phyloP scores from a whole-genome alignment of 92 coral and sea anemone species.

The Umimayanthus kanabou region DNA sequence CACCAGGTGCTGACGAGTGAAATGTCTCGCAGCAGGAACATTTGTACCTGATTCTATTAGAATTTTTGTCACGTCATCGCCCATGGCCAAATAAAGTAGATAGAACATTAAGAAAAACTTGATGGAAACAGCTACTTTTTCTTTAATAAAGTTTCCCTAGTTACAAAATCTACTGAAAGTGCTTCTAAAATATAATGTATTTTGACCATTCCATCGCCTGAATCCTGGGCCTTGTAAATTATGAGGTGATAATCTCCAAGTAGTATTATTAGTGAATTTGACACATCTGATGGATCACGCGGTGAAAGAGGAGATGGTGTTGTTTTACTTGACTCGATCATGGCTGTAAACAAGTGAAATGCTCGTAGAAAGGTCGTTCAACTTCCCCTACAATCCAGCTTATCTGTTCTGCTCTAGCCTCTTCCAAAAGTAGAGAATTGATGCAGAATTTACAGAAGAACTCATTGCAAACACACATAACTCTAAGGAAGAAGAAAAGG shows the following conservation, averaged over 20 bases:
- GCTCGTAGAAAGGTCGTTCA: not conserved
- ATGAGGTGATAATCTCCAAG: not conserved
- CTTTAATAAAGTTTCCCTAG: not conserved
- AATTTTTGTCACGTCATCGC: not conserved
- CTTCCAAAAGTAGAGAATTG: not conserved
- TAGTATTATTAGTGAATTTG: not conserved
- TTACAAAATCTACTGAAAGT: not conserved
- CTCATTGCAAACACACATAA: not conserved
- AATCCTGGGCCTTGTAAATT: not conserved
- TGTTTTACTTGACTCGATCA: not conserved
- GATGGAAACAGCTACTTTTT: no score
- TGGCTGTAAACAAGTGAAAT: conserved; percentile 10
- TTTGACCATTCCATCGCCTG: not conserved
- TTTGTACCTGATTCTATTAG: not conserved
- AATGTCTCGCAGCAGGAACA: not conserved
- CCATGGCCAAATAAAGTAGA: not conserved
- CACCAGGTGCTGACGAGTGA: no score
- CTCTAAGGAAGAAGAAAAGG: not conserved
- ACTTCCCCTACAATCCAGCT: not conserved
- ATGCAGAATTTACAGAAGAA: not conserved
- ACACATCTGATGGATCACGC: conserved; percentile 20
- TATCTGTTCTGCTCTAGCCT: not conserved
- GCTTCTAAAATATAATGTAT: no score
- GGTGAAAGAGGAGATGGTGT: not conserved
- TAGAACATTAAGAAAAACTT: no score